phyloP scores from a whole-genome alignment of 2,113 vertebrate species.

The Odontesthes bonariensis region DNA sequence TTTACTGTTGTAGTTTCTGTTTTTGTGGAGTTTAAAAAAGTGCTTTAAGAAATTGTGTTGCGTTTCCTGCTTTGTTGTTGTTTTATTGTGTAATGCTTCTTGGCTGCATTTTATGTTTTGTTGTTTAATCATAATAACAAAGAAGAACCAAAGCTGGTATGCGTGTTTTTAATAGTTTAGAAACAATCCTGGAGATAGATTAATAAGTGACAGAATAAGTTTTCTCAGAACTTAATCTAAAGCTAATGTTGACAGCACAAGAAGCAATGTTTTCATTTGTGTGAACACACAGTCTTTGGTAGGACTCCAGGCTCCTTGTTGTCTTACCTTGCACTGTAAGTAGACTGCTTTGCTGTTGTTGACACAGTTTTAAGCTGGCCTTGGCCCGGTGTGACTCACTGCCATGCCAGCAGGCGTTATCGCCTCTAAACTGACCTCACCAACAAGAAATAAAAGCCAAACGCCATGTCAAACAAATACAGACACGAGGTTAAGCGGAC shows the following conservation, averaged over 20 bases:
- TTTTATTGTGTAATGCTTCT: too few species aligned
- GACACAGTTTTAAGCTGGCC: constrained; percentile 37
- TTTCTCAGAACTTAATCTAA: neutral
- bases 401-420: constrained; percentile 43
- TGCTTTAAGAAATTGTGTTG: too few species aligned
- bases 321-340: constrained; percentile 13
- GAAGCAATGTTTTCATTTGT: neutral
- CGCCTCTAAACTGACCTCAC: constrained; percentile 30
- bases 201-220: too few species aligned
- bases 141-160: neutral
- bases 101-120: too few species aligned
- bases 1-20: too few species aligned
- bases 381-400: constrained; percentile 37
- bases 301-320: constrained; percentile 32
- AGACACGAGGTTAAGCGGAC: neutral
- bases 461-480: constrained; percentile 13
- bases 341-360: constrained; percentile 28
- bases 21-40: too few species aligned
- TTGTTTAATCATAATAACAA: neutral
- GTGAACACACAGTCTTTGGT: neutral
- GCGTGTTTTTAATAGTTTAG: neutral
- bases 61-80: too few species aligned
- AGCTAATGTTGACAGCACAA: neutral
- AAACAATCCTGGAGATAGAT: neutral
- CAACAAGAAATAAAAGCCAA: constrained; percentile 44